Evolutionary conservation across 30 jellyfish, hydroid and myxozoan genomes (phyloP).

Genomic region (Turritopsis rubra): DNA sequence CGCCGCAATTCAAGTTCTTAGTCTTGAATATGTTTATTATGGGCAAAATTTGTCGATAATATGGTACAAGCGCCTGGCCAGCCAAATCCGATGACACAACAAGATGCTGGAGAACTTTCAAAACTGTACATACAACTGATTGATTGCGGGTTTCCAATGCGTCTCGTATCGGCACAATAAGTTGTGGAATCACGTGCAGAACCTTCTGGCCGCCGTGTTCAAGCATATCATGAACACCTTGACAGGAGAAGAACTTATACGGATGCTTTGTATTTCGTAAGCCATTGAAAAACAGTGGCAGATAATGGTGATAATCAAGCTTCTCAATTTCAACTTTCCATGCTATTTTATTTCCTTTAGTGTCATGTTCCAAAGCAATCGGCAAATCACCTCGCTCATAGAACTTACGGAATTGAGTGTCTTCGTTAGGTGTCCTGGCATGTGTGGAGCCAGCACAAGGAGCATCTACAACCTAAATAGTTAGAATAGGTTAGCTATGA

Average conservation of each 20-base stretch:
- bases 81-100: constrained; percentile 76
- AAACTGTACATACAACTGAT: constrained; percentile 74
- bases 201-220: constrained; percentile 92
- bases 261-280: constrained; percentile 81
- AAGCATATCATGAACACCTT: constrained; percentile 95
- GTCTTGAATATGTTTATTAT: constrained; percentile 70
- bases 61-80: constrained; percentile 95
- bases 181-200: constrained; percentile 86
- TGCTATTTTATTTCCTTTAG: constrained; percentile 89
- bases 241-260: constrained; percentile 79
- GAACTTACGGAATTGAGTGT: constrained; percentile 70
- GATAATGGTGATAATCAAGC: constrained; percentile 79
- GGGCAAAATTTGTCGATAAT: constrained; percentile 87
- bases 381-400: constrained; percentile 97
- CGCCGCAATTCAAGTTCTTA: constrained; percentile 82
- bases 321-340: constrained; percentile 98
- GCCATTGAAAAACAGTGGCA: constrained; percentile 92
- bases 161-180: constrained; percentile 82
- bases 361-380: constrained; percentile 90
- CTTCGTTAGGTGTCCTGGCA: constrained; percentile 49
- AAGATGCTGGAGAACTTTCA: constrained; percentile 77
- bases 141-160: constrained; percentile 81
- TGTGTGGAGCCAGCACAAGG: constrained; percentile 76
- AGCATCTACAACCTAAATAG: constrained; percentile 63
- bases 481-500: not conserved